Conservation (phyloP, 2,797 vertebrate species). For the Sebastes baramenuke region DNA sequence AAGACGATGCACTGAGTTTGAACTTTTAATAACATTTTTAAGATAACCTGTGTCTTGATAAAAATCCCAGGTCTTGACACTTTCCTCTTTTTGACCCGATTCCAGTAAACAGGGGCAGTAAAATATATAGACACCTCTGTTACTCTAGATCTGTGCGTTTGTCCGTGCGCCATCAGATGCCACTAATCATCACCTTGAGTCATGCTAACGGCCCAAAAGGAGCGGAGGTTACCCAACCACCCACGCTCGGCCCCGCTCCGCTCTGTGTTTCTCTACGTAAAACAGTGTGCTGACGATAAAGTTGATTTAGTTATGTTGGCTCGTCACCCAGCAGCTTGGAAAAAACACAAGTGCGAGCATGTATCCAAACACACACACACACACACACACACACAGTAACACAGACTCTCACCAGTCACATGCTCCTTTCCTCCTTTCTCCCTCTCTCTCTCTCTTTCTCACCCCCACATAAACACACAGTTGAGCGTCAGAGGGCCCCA, state of each 20-base stretch:
- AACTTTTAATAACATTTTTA: slow-evolving; percentile 1
- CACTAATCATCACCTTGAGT: slow-evolving; percentile 65
- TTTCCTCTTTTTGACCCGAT: neutral
- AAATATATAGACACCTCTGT: slow-evolving; percentile 19
- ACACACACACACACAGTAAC: slow-evolving; percentile 1
- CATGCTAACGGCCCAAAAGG: slow-evolving; percentile 29
- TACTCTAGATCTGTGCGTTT: slow-evolving; percentile 20
- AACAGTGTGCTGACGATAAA: slow-evolving; percentile 61
- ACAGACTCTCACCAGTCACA: slow-evolving; percentile 17
- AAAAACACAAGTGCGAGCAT: slow-evolving; percentile 29
- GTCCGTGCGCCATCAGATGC: slow-evolving; percentile 30
- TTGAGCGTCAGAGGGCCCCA: slow-evolving; percentile 69
- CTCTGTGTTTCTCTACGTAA: slow-evolving; percentile 49
- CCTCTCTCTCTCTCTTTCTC: neutral
- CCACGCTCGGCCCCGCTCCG: slow-evolving; percentile 23
- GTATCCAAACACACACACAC: neutral
- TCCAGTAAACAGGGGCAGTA: neutral
- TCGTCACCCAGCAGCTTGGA: slow-evolving; percentile 50
- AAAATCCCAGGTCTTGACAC: neutral
- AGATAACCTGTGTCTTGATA: neutral
- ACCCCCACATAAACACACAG: slow-evolving; percentile 37
- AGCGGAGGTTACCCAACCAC: slow-evolving; percentile 47
- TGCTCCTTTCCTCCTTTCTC: slow-evolving; percentile 1
- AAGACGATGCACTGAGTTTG: neutral
- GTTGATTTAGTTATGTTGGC: slow-evolving; percentile 72